Base-by-base conservation (phyloP, 2,113 vertebrate species). In the Okapia johnstoni region DNA sequence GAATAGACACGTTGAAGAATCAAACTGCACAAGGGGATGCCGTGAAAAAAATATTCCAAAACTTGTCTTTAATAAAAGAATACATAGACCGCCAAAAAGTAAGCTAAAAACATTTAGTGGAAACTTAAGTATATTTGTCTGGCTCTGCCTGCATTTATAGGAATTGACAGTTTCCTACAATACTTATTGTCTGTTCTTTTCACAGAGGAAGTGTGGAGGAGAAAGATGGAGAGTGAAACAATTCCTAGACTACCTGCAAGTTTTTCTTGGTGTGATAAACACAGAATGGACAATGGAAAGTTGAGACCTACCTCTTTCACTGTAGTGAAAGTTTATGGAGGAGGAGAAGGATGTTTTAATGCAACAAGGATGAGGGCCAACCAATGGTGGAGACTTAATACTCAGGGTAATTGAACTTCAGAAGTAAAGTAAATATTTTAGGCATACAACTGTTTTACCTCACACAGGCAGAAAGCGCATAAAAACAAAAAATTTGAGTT, bases 181-280 rank as follows among this genome's bases (percentile, higher is more conserved):
- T 60, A 58, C 19, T 9, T 30, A 11, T 17, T 63, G 14, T 94
- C 46, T 91, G 19, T 95, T 97, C 33, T 97, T 84, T 95, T 88
- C 85, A 58, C 97, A 98, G 98, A 96, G 93, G 70, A 96, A 84
- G 4, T 98, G 98, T 70, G 85, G 85, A 11, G 87, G 89, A 57
- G 97, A 98, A 58, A 96, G 94, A 36, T 83, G 96, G 87, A 97
- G 40, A 52, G 91, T 91, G 1, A 88, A 88, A 13, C 66, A 97
- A 28, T 98, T 98, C 91, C 66, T 98, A 4, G 79, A 97, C 57
- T 95, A 98, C 84, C 87, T 98, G 84, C 83, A 96, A 43, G 91
- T 88, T 36, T 98, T 98, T 61, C 97, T 98, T 21, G 52, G 36
- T 13, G 94, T 94, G 50, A 81, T 98, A 54, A 97, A 97, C 26